Base-by-base conservation (phyloP, 2,113 vertebrate species). In the Oreocharis arfaki region DNA sequence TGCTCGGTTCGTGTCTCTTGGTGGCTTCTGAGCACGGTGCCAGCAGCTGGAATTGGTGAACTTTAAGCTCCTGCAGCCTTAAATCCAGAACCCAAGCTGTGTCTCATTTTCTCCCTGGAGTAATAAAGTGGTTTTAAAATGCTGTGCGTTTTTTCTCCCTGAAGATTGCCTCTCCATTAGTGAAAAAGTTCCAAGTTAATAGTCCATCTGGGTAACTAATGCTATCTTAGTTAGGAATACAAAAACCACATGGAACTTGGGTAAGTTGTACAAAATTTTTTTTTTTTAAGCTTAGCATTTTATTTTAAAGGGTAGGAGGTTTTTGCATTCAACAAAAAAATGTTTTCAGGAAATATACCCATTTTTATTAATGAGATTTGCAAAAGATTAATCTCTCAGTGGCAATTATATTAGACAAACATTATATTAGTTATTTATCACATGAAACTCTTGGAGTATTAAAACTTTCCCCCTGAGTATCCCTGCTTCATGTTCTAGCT, bases 211-310 rank as follows among this genome's bases (percentile, higher is more conserved):
- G 15, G 3, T 74, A 86, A 41, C 22, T 61, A 57, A 32, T n/a
- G 16, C 46, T 70, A 12, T 13, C 63, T 32, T 53, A 41, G 35
- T 69, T 84, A 42, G 32, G 55, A 79, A 59, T 49, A 53, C 1
- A 61, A 70, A 89, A 77, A 27, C 0, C 33, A 67, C 28, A 13
- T 0, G 0, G 12, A 84, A 55, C 24, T 70, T 46, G 4, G 3
- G 0, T 16, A 21, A 61, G 21, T 53, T 65, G 16, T 46, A 35
- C 49, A 39, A 63, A 73, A 22, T 4, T 16, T 26, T 22, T 37
- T 70, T 55, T 13, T 42, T 21, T 87, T 74, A 27, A 74, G 30
- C 3, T 73, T 47, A 79, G 44, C 3, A 22, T 78, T 70, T 84
- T 78, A 12, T 83, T 95, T 59, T 44, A 35, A 42, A 53, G 7